These are phyloP conservation scores for Crocuta crocuta DNA, from an alignment of 2,113 vertebrate species.

Conservation along the genomic window DNA sequence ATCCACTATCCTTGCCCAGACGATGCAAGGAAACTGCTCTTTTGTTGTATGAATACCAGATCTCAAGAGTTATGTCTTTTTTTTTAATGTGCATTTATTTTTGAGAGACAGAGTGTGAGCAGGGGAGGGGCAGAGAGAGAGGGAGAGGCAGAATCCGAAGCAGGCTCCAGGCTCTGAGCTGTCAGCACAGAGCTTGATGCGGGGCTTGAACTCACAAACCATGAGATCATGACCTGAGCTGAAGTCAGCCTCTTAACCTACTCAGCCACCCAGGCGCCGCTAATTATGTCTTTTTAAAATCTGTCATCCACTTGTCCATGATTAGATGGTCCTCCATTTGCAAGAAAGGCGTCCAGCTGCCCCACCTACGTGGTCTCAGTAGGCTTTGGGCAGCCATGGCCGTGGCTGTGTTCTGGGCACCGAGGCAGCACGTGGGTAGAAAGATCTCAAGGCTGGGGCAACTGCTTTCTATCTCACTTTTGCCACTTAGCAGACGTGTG, in stretches of 20 bases:
- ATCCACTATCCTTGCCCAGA: background rate
- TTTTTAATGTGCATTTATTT: no score
- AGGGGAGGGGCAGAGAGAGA: no score
- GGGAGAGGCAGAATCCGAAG: no score
- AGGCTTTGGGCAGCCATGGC: background rate
- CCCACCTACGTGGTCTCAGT: background rate
- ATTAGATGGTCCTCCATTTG: background rate
- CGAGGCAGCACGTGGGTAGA: fast-evolving
- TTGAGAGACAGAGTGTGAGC: no score
- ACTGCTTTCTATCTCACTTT: background rate
- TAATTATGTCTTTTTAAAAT: slow-evolving; percentile 52
- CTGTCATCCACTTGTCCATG: background rate
- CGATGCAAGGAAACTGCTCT: background rate
- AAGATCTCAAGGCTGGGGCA: background rate
- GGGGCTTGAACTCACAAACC: no score
- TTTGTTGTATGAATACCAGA: background rate
- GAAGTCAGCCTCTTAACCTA: no score
- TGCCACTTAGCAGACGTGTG: background rate
- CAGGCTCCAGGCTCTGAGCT: no score
- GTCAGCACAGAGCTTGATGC: no score
- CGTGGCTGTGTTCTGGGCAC: fast-evolving
- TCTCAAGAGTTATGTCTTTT: background rate
- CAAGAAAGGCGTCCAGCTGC: background rate
- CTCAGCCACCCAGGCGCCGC: no score
- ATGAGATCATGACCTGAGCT: no score